Percentiles rank a stretch among this genome's conserved stretches.
phyloP scores from a whole-genome alignment of 2,113 vertebrate species.

The Tachysurus vachellii region DNA sequence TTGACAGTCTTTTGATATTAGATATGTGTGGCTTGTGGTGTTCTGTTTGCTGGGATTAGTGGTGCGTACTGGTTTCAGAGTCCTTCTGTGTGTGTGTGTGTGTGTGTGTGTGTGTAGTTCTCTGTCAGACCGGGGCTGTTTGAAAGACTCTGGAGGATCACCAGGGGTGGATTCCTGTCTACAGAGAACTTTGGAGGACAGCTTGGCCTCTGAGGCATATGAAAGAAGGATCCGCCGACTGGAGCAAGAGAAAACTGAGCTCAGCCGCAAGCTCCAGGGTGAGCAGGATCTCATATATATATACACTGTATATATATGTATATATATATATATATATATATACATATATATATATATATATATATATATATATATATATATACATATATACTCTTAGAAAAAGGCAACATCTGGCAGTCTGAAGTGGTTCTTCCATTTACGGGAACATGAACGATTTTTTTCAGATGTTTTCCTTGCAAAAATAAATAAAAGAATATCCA shows the following conservation, averaged over 20 bases:
- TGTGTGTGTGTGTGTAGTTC: constrained; percentile 68
- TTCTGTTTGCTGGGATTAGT: background rate
- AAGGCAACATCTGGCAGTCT: background rate
- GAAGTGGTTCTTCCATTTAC: background rate
- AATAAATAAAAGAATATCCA: background rate
- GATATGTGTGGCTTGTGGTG: constrained; percentile 28
- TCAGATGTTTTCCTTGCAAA: background rate
- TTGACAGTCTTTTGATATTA: constrained; percentile 24
- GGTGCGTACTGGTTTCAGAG: background rate
- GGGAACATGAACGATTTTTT: background rate
- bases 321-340: too few species aligned
- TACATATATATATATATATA: background rate
- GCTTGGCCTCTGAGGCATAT: constrained; percentile 92
- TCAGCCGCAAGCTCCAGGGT: constrained; percentile 96
- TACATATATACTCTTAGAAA: background rate
- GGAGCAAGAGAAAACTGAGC: constrained; percentile 94
- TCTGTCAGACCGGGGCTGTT: constrained; percentile 89
- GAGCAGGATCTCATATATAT: constrained; percentile 39
- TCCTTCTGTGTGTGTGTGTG: background rate
- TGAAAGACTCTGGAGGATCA: constrained; percentile 79
- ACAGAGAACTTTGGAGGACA: constrained; percentile 89
- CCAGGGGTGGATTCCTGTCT: constrained; percentile 81
- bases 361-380: background rate
- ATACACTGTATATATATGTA: too few species aligned
- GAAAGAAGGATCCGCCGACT: constrained; percentile 93